Base-by-base conservation (phyloP, 1,140 invertebrate genomes). In the Philopotamus ludificatus region DNA sequence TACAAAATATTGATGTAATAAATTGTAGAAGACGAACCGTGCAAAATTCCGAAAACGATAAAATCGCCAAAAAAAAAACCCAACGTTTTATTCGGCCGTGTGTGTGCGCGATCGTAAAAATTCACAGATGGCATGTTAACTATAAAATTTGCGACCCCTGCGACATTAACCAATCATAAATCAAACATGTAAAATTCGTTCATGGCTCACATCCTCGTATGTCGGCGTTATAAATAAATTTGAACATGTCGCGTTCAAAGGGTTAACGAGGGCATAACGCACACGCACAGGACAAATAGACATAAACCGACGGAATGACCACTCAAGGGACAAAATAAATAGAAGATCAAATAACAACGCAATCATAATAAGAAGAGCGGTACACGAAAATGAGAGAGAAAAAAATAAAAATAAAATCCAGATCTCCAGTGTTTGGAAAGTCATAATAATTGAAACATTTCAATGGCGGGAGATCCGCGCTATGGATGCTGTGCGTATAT, bases 341-440 rank as follows among this genome's bases (percentile, higher is more conserved):
- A 34, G 12, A 34, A 7, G 28, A 34, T 12, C 28, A 34, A 34
- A 34, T 34, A 26, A 53, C 51, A 39, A 55, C 18, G 51, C 51
- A 55, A 55, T 55, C 51, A 55, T 34, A 12, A 55, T 55, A 55
- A 55, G 25, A 55, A 34, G 28, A 34, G 28, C 28, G 12, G 12
- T 34, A 34, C 28, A 12, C 12, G 12, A 7, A 34, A 12, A 34
- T 12, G 28, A n/a, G 28, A 4, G 28, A 34, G 28, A 34, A n/a
- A n/a, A n/a, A n/a, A n/a, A n/a, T n/a, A n/a, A n/a, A n/a, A n/a
- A n/a, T n/a, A n/a, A n/a, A n/a, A n/a, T n/a, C n/a, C n/a, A n/a
- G n/a, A n/a, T n/a, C n/a, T n/a, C n/a, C n/a, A n/a, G n/a, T n/a
- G n/a, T n/a, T n/a, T 34, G 28, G 28, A 34, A 34, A 34, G 12